Evolutionary conservation across 2,797 vertebrate genomes (phyloP).

Genomic region (Syngnathus acus): DNA sequence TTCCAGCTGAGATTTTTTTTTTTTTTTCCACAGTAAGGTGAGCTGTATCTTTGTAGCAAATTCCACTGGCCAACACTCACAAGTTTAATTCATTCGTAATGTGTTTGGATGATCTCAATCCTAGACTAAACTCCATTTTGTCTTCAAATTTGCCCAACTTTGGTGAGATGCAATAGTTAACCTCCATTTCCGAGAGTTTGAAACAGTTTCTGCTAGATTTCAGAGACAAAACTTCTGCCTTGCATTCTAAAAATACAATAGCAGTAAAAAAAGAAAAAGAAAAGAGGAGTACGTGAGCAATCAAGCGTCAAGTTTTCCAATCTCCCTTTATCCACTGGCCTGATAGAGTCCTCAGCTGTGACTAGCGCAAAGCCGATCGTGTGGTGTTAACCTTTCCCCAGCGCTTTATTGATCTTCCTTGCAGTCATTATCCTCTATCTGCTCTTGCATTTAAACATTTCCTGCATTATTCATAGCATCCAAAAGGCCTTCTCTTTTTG

Average conservation of each 20-base stretch:
- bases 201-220: neutral
- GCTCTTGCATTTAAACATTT: neutral
- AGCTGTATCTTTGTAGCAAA: slow-evolving; percentile 61
- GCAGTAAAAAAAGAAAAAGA: neutral
- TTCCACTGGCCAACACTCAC: slow-evolving; percentile 36
- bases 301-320: neutral
- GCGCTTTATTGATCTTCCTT: neutral
- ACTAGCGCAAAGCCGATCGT: neutral
- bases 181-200: neutral
- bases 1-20: slow-evolving; percentile 61
- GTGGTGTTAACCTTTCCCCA: neutral
- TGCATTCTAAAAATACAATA: neutral
- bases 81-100: slow-evolving; percentile 4
- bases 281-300: neutral
- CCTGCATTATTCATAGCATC: neutral
- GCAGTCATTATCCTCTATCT: neutral
- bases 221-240: slow-evolving; percentile 39
- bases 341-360: neutral
- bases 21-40: slow-evolving; percentile 56
- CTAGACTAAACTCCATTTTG: neutral
- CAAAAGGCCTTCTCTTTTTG: slow-evolving; percentile 26
- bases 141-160: neutral
- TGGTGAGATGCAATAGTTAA: neutral
- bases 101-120: neutral
- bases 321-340: neutral